Evolutionary conservation across 2,113 vertebrate species (phyloP), one percentile per base, ranked within the genome.

Genomic region (Thalassarche chlororhynchos): DNA sequence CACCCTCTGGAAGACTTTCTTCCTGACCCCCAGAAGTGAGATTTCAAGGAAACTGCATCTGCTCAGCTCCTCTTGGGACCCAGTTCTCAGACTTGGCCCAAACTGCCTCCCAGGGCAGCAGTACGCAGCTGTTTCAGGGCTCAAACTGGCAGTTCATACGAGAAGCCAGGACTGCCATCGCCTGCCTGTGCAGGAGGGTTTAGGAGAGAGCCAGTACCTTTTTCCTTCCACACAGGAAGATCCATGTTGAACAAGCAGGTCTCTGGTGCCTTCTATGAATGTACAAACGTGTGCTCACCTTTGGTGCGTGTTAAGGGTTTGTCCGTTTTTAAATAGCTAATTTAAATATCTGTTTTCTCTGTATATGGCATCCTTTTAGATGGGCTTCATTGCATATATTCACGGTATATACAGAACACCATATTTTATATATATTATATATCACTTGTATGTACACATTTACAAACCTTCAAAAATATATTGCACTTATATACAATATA

Each of bases 381-480:
- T 72, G 82, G 97, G 71, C 87, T 96, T 97, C 82, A 52, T 42
- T 81, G 96, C 83, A 78, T 75, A 94, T 91, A 94, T 81, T 96
- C 87, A 75, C 20, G 80, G 60, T 96, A 97, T 97, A 92, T 97
- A 96, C 96, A 98, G 96, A 98, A 95, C 71, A 95, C 91, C 89
- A 14, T 78, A 76, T 68, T 96, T 96, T 96, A 97, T 92, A 97
- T 98, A 98, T 98, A 97, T 97, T 98, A 94, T 97, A 97, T 98
- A 98, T 97, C 82, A 78, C 95, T 98, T 94, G 95, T 78, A 96
- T 99, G 96, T 98, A 97, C 98, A 98, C 98, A 98, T 98, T 98
- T 98, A 98, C 98, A 95, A 95, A 97, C 97, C 98, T 98, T 98
- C 98, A 97, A 94, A 97, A 96, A 97, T 81, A 97, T 98, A 98